A percentile compares a stretch with the other conserved stretches of the same genome.
These are phyloP conservation scores for Apus apus DNA, from an alignment of 2,113 vertebrate genomes.

Conservation along the genomic window DNA sequence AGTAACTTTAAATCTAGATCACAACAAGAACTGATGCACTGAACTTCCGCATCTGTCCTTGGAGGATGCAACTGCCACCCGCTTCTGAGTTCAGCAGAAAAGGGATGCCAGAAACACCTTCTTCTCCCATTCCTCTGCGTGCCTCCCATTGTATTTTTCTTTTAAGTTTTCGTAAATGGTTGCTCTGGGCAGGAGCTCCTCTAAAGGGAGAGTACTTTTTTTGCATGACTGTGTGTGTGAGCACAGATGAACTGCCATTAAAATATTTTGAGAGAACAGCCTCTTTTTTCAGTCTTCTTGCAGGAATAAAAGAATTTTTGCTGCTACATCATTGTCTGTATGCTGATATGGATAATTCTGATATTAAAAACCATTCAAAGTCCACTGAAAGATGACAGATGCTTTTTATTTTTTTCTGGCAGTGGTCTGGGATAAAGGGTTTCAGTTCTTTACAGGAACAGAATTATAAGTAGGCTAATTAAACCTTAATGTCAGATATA, in stretches of 20 bases:
- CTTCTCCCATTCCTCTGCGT: background rate
- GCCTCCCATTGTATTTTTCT: background rate
- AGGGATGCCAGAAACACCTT: background rate
- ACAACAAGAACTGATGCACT: background rate
- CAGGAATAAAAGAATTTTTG: background rate
- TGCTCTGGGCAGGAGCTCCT: background rate
- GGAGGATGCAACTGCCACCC: background rate
- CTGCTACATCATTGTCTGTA: background rate
- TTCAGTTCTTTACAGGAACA: background rate
- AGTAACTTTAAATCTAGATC: background rate
- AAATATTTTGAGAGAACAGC: background rate
- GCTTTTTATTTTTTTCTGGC: background rate
- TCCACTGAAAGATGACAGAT: background rate
- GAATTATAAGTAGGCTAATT: background rate
- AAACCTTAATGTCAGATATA: background rate
- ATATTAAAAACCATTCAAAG: background rate
- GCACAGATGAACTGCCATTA: background rate
- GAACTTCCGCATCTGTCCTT: background rate
- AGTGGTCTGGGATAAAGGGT: background rate
- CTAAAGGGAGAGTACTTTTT: background rate
- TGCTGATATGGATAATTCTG: background rate
- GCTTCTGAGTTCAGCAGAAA: background rate
- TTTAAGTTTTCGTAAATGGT: background rate
- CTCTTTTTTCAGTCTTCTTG: background rate
- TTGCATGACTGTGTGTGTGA: rapidly evolving